Conservation (phyloP, 2,797 vertebrate species). For the Tapirus indicus region DNA sequence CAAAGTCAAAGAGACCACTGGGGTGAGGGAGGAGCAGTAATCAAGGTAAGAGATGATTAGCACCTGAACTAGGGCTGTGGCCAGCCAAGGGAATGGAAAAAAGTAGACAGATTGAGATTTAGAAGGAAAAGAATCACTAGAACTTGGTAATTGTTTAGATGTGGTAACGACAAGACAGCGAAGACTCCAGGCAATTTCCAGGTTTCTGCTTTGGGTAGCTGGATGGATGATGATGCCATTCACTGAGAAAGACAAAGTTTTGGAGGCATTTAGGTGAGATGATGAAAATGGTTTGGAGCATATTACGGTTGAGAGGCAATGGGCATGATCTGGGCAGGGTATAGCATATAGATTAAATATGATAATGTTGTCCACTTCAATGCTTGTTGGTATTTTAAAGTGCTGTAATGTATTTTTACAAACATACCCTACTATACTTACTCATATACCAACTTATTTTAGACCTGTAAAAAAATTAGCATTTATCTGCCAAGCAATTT, state of each 20-base stretch:
- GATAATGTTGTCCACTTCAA: not conserved
- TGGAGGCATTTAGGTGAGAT: not conserved
- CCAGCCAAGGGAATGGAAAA: not conserved
- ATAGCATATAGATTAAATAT: not conserved
- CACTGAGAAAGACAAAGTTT: not conserved
- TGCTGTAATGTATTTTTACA: not conserved
- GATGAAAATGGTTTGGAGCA: not conserved
- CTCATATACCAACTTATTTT: not conserved
- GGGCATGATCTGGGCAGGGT: not conserved
- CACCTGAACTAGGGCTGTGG: not conserved
- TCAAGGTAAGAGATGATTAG: not conserved
- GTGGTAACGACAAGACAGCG: not conserved
- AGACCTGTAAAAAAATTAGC: constrained; percentile 16
- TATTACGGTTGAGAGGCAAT: not conserved
- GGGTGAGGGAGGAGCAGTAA: not conserved
- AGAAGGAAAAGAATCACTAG: not conserved
- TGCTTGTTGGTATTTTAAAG: constrained; percentile 18
- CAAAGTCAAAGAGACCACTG: not conserved
- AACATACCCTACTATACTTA: not conserved
- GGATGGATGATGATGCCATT: not conserved
- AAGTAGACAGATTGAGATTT: not conserved
- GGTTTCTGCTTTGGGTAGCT: not conserved
- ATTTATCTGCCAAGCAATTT: constrained; percentile 6
- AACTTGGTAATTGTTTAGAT: constrained; percentile 25
- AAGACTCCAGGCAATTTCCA: not conserved